phyloP scores from a whole-genome alignment of 2,113 vertebrate species.

The Noturus placidus region DNA sequence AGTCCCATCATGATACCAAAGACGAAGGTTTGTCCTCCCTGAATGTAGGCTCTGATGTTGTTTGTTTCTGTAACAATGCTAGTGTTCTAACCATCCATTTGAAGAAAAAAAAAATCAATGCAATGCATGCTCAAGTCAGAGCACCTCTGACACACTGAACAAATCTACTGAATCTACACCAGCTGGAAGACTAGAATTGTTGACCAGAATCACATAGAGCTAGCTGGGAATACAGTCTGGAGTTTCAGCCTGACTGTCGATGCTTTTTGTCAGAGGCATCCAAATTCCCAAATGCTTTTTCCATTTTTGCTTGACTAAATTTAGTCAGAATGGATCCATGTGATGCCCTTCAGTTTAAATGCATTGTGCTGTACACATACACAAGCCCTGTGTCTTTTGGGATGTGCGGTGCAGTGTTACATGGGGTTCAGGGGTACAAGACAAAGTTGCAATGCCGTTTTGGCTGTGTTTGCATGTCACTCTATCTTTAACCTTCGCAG shows the following conservation, averaged over 20 bases:
- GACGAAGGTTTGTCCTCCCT: constrained; percentile 77
- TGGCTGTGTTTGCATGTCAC: constrained; percentile 43
- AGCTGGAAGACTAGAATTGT: constrained; percentile 12
- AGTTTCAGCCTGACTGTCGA: constrained; percentile 18
- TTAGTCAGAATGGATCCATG: constrained; percentile 10
- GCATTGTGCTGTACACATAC: constrained; percentile 9
- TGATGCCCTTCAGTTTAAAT: constrained; percentile 2
- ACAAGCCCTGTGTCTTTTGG: background rate
- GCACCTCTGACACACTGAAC: constrained; percentile 35
- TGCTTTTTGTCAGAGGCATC: background rate
- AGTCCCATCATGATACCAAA: constrained; percentile 81
- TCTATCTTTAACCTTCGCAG: constrained; percentile 70
- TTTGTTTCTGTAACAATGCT: constrained; percentile 33
- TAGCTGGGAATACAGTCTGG: constrained; percentile 1
- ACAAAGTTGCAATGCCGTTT: constrained; percentile 43
- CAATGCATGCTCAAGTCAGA: constrained; percentile 38
- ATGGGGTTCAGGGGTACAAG: constrained; percentile 32
- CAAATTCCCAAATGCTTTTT: background rate
- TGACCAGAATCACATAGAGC: constrained; percentile 15
- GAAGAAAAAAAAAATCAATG: constrained; percentile 23
- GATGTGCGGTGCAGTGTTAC: constrained; percentile 1
- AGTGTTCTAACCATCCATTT: constrained; percentile 25
- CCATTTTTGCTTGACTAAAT: constrained; percentile 2
- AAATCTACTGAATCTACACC: constrained; percentile 23
- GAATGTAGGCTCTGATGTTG: constrained; percentile 72